Percentiles rank a stretch among this genome's conserved stretches.
These are phyloP conservation scores for Cinara cedri DNA, from an alignment of 2,888 invertebrate genomes.

Conservation along the genomic window DNA sequence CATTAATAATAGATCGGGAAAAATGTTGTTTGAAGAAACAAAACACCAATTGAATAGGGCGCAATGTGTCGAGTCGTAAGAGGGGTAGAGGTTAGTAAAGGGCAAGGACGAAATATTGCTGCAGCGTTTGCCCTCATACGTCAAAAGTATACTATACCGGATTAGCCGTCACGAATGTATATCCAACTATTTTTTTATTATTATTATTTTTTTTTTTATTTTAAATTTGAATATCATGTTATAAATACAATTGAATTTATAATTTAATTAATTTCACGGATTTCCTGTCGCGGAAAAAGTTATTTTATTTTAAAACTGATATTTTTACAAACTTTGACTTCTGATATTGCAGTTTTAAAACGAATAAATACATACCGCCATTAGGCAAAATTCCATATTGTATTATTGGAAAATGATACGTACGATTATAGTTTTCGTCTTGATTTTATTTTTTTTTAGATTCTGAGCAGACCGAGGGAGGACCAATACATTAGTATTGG, in stretches of 20 bases:
- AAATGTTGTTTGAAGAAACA: not conserved
- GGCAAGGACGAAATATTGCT: slow-evolving; percentile 25
- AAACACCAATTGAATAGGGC: not conserved
- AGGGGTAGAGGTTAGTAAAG: slow-evolving; percentile 7
- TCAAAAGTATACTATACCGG: slow-evolving; percentile 11
- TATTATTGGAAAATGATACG: no score
- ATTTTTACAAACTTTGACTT: no score
- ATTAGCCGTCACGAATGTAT: not conserved
- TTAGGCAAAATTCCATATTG: no score
- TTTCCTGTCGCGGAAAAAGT: no score
- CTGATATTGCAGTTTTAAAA: no score
- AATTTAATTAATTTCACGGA: slow-evolving; percentile 5
- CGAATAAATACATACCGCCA: no score
- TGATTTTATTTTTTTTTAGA: no score
- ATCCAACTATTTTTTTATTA: not conserved
- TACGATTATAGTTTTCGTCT: no score
- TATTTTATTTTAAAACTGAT: not conserved
- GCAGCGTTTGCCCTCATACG: slow-evolving; percentile 17
- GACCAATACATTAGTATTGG: no score
- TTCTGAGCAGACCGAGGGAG: no score
- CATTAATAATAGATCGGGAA: not conserved
- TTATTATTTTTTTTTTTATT: slow-evolving; percentile 8
- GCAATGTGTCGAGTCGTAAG: slow-evolving; percentile 1
- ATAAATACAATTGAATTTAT: slow-evolving; percentile 37
- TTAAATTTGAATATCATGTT: slow-evolving; percentile 6